phyloP scores from a whole-genome alignment of 2,888 invertebrate genomes.

The Diaperis boleti region DNA sequence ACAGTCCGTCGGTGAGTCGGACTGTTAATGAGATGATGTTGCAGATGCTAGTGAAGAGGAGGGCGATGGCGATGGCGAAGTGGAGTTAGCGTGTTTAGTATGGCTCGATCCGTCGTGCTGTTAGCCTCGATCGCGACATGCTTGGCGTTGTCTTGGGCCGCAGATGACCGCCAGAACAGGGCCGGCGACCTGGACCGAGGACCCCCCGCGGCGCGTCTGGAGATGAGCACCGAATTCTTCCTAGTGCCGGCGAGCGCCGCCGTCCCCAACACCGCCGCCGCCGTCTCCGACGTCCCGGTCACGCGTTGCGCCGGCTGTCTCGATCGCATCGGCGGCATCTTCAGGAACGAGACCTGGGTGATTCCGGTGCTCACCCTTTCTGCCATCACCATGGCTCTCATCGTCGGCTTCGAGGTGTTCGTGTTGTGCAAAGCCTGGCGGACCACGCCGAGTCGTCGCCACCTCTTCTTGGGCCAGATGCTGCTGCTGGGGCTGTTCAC shows the following conservation, averaged over 20 bases:
- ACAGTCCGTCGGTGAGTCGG: constrained; percentile 24
- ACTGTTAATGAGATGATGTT: constrained; percentile 49
- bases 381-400: constrained; percentile 85
- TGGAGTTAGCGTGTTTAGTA: constrained; percentile 52
- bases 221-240: constrained; percentile 89
- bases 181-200: constrained; percentile 59
- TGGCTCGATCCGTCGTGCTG: constrained; percentile 61
- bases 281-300: constrained; percentile 51
- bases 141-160: constrained; percentile 53
- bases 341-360: constrained; percentile 87
- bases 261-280: constrained; percentile 56
- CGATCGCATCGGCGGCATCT: constrained; percentile 56
- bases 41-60: constrained; percentile 48
- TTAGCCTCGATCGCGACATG: constrained; percentile 53
- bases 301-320: constrained; percentile 61
- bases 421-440: constrained; percentile 88
- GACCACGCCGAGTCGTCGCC: constrained; percentile 85
- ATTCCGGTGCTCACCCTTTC: constrained; percentile 89
- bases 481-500: constrained; percentile 85
- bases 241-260: constrained; percentile 74
- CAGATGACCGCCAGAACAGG: constrained; percentile 56
- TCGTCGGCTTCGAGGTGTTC: constrained; percentile 90
- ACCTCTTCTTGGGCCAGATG: constrained; percentile 89
- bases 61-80: constrained; percentile 31
- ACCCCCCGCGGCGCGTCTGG: constrained; percentile 68